Base-by-base conservation (phyloP, 2,113 vertebrate genomes). In the Strigops habroptila region DNA sequence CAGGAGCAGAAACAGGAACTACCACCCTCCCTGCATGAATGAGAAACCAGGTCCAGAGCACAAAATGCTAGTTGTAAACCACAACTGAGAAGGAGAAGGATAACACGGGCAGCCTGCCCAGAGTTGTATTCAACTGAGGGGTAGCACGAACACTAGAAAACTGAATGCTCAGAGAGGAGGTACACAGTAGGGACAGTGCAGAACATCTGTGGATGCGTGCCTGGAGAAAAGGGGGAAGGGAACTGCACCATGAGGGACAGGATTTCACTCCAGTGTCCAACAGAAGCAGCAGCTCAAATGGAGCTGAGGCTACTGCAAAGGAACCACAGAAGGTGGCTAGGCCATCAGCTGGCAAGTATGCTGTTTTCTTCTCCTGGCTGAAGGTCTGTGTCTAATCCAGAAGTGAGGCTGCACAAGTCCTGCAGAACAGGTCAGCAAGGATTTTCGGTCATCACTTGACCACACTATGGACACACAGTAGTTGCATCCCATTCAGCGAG, bases 371-470 rank as follows among this genome's bases (percentile, higher is more conserved):
- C 33, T 76, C 27, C 51, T 41, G 9, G 3, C 12, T 43, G 28
- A 60, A 74, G 73, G 49, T 37, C 31, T 80, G n/a, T 43, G 12
- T n/a, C 22, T 76, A 85, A 91, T 33, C 68, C 59, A 73, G 59
- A 79, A 78, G 51, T 84, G 14, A 77, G 24, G 22, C 18, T 69
- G 44, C 44, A 62, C 22, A 76, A 87, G 28, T 44, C 30, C 81
- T 78, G 14, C 57, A 85, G 64, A 92, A 82, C n/a, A 82, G 27
- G 65, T 74, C 53, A 93, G 71, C 24, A 69, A 74, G 27, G 28
- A 60, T 57, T 74, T 91, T 85, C 70, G 46, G 52, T 41, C 41
- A 80, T 39, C 37, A n/a, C n/a, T 39, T 67, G 46, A 73, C 44
- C 57, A 92, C 57, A 30, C 14, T 65, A 71, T 0, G 6, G 37